Conservation (phyloP, 1,140 invertebrate genomes). For the Metaphire vulgaris region DNA sequence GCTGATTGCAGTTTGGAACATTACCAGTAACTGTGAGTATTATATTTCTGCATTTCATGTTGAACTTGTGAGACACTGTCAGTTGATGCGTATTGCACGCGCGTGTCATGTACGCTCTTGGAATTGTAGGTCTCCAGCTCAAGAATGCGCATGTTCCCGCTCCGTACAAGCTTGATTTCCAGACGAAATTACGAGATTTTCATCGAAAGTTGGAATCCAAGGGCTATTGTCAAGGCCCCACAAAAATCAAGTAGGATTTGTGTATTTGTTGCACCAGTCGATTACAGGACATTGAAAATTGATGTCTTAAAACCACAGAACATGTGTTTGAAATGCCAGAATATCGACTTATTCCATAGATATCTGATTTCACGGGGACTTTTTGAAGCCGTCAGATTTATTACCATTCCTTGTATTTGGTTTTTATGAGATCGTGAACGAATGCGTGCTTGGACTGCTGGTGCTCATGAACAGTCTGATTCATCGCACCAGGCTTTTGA, state of each 20-base stretch:
- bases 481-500: background rate
- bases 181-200: constrained; percentile 89
- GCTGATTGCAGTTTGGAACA: background rate
- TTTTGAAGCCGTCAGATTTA: background rate
- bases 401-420: background rate
- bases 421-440: background rate
- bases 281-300: background rate
- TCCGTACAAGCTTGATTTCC: constrained; percentile 81
- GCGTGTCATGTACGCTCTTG: background rate
- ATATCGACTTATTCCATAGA: background rate
- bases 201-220: constrained; percentile 91
- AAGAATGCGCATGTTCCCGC: constrained; percentile 57
- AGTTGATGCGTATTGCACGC: background rate
- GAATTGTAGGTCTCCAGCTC: background rate
- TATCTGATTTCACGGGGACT: background rate
- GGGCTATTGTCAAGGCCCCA: constrained; percentile 90
- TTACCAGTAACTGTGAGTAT: background rate
- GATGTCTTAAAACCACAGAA: background rate
- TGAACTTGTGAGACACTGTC: background rate
- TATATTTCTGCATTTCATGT: background rate
- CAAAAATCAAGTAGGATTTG: constrained; percentile 76
- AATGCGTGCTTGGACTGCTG: background rate
- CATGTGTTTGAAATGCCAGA: background rate
- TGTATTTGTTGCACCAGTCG: background rate
- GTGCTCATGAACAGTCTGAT: background rate